Conservation (phyloP, 1,140 invertebrate species). For the Phocides pigmalion region DNA sequence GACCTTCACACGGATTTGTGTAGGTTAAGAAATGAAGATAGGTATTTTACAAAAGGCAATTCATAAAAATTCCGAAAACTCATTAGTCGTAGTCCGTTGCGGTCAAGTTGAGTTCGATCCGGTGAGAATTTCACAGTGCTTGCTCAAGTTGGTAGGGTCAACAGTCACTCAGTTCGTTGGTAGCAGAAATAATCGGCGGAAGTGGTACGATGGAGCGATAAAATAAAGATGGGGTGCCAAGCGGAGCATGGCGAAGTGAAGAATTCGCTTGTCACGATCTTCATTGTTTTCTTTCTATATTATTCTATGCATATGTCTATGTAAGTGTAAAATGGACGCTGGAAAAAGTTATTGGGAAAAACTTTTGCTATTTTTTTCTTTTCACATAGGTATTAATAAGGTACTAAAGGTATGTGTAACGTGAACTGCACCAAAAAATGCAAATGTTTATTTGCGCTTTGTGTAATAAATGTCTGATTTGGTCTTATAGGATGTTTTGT, state of each 20-base stretch:
- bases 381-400: no score
- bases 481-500: no score
- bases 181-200: slow-evolving; percentile 63
- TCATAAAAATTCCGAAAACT: neutral
- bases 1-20: no score
- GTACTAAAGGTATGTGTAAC: no score
- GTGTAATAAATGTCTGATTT: no score
- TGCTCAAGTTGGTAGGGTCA: slow-evolving; percentile 53
- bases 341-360: no score
- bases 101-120: slow-evolving; percentile 16
- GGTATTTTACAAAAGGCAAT: no score
- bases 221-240: slow-evolving; percentile 59
- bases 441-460: no score
- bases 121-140: slow-evolving; percentile 29
- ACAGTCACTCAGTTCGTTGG: slow-evolving; percentile 54
- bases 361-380: no score
- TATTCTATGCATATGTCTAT: neutral
- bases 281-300: slow-evolving; percentile 13
- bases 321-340: no score
- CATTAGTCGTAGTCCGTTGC: slow-evolving; percentile 15
- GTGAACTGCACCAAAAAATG: no score
- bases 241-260: slow-evolving; percentile 51
- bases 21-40: no score
- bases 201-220: slow-evolving; percentile 52
- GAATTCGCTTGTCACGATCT: slow-evolving; percentile 41